These are phyloP conservation scores for Telmatherina bonti DNA, from an alignment of 2,797 vertebrate genomes.

Conservation along the genomic window DNA sequence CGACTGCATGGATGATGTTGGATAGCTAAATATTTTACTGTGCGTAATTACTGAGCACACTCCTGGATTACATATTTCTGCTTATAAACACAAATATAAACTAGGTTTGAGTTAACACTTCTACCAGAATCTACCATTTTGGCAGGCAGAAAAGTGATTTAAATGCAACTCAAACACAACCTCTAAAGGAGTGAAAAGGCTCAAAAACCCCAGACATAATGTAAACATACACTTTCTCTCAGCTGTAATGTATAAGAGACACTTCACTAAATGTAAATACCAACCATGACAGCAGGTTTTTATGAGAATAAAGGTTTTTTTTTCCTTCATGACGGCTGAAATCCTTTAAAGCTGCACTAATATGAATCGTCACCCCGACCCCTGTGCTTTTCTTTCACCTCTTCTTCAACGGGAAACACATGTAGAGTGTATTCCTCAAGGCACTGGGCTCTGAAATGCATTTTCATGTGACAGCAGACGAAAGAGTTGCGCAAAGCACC, in stretches of 20 bases:
- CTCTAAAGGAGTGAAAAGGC: conserved; percentile 28
- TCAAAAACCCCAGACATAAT: conserved; percentile 58
- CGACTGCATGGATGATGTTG: not conserved
- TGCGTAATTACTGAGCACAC: not conserved
- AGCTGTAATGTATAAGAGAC: conserved; percentile 34
- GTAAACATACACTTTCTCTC: conserved; percentile 63
- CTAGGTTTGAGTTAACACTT: conserved; percentile 10
- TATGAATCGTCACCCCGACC: conserved; percentile 1
- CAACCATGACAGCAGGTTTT: conserved; percentile 10
- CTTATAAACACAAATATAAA: conserved; percentile 6
- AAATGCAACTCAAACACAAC: not conserved
- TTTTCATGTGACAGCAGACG: conserved; percentile 61
- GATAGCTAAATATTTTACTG: not conserved
- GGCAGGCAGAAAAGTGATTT: conserved; percentile 8
- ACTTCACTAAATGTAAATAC: conserved; percentile 13
- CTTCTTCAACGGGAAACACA: conserved; percentile 6
- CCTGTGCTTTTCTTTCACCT: not conserved
- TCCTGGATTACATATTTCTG: conserved; percentile 42
- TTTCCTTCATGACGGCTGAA: not conserved
- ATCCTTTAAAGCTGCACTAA: conserved; percentile 1
- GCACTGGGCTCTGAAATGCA: conserved; percentile 67
- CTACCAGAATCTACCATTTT: not conserved
- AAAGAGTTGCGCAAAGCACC: conserved; percentile 61
- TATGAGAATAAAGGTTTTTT: conserved; percentile 1
- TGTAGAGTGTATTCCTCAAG: conserved; percentile 28